A percentile compares a stretch with the other conserved stretches of the same genome.
These are phyloP conservation scores for Rhynchonycteris naso DNA, from an alignment of 2,797 vertebrate species.

Conservation along the genomic window DNA sequence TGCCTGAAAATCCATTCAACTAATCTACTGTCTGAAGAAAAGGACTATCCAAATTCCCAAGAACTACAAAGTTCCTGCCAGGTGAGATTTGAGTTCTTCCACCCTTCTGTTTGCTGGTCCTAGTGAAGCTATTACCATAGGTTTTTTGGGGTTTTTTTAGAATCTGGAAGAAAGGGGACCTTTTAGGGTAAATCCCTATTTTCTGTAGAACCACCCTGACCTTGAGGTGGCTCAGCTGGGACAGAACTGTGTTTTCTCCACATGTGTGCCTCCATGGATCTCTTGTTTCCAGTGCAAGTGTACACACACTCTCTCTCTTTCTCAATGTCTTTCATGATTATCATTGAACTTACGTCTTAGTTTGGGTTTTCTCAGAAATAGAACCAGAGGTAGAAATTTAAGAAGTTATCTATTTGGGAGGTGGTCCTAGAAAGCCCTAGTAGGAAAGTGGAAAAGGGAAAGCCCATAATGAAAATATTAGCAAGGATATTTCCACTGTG, in stretches of 20 bases:
- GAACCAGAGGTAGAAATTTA: neutral
- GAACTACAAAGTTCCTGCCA: neutral
- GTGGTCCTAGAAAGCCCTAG: neutral
- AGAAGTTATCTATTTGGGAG: neutral
- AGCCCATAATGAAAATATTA: neutral
- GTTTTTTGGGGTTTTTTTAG: neutral
- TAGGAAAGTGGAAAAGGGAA: neutral
- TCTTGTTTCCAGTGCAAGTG: no score
- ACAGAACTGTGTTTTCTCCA: no score
- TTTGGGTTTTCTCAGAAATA: slow-evolving; percentile 16
- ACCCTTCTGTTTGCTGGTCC: neutral
- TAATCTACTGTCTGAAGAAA: no score
- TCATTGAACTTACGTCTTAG: neutral
- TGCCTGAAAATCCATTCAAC: neutral
- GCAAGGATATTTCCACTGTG: neutral
- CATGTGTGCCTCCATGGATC: neutral
- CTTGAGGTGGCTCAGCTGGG: neutral
- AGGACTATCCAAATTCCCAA: neutral
- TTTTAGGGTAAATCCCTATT: neutral
- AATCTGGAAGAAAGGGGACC: neutral
- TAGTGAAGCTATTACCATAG: neutral
- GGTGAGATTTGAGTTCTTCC: neutral
- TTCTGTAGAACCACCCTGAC: neutral
- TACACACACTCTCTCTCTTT: neutral
- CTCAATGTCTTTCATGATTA: neutral